These are phyloP conservation scores for Drosophila cardini DNA, from an alignment of 1,140 invertebrate genomes.

Conservation along the genomic window DNA sequence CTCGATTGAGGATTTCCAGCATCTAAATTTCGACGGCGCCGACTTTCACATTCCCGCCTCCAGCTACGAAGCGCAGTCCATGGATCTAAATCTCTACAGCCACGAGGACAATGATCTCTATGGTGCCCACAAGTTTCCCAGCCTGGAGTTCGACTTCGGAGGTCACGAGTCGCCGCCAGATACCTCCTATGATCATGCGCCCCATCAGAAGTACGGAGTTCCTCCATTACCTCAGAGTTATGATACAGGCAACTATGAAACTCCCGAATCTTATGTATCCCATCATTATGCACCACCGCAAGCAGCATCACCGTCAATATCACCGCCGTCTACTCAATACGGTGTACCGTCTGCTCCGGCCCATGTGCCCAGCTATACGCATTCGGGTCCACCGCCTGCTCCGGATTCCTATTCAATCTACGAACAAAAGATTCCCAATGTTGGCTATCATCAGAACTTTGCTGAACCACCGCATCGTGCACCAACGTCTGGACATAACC, in stretches of 20 bases:
- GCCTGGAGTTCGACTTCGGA: constrained; percentile 52
- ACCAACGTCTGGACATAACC: constrained; percentile 4
- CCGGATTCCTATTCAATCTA: constrained; percentile 65
- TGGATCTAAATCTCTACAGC: constrained; percentile 77
- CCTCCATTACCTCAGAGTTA: constrained; percentile 44
- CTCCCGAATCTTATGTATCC: constrained; percentile 40
- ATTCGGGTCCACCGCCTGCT: constrained; percentile 21
- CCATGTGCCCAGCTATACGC: constrained; percentile 39
- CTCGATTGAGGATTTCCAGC: constrained; percentile 68
- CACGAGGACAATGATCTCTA: constrained; percentile 59
- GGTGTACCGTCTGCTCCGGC: constrained; percentile 45
- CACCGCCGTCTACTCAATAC: constrained; percentile 40
- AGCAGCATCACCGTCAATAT: constrained; percentile 8
- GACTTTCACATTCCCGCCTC: constrained; percentile 70
- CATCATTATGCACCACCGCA: constrained; percentile 59
- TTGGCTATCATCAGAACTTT: constrained; percentile 64
- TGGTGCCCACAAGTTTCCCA: constrained; percentile 66
- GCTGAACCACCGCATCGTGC: constrained; percentile 62
- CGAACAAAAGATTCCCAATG: constrained; percentile 74
- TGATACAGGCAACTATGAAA: constrained; percentile 41
- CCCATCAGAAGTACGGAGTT: constrained; percentile 69
- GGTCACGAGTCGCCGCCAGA: constrained; percentile 14
- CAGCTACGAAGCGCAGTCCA: constrained; percentile 75
- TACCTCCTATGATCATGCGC: constrained; percentile 45
- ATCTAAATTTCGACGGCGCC: constrained; percentile 69